Evolutionary conservation across 2,888 invertebrate species (phyloP), one percentile per base, ranked within the genome.

Genomic region (Gastrophysa polygoni): DNA sequence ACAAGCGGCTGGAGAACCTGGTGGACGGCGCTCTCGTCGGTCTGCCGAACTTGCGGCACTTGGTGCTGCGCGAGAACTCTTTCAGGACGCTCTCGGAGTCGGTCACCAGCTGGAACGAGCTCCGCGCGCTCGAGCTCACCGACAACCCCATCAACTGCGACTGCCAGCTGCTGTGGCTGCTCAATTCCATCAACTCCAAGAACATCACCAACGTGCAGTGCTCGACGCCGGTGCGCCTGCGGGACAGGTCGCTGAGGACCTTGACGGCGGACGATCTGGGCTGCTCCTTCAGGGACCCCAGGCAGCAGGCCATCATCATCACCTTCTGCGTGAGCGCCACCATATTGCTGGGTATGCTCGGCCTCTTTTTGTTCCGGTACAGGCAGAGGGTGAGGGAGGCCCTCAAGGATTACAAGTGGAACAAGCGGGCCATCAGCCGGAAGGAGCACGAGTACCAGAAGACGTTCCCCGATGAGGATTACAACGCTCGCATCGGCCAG

Each of bases 381-480:
- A 87, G 94, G 28, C 89, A 91, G 67, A 88, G 89, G 75, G 89
- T 95, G 72, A 89, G 91, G 46, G 93, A 93, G 75, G 89, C 91
- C 58, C 84, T 95, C 60, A 93, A 93, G 78, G 93, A 90, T 76
- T 91, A 90, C 83, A 90, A 90, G 75, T 91, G 90, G 90, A 91
- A 89, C 80, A 91, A 91, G 75, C 85, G 89, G 4, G 85, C 87
- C 44, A 87, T 87, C 61, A 86, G 88, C 32, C 86, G 92, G 43
- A 93, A 93, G 78, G 93, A 93, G 81, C 90, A 92, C 71, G 93
- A 94, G 78, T 94, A 94, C 81, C 93, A 93, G 80, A 93, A 94
- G 83, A 93, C 93, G 2, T 93, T 92, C 78, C 92, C 92, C 57
- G 93, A 93, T 73, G 93, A 93, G 78, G 93, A 94, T 80, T 93